Evolutionary conservation across 2,888 invertebrate genomes (phyloP).

Genomic region (Drosophila meridionalis): DNA sequence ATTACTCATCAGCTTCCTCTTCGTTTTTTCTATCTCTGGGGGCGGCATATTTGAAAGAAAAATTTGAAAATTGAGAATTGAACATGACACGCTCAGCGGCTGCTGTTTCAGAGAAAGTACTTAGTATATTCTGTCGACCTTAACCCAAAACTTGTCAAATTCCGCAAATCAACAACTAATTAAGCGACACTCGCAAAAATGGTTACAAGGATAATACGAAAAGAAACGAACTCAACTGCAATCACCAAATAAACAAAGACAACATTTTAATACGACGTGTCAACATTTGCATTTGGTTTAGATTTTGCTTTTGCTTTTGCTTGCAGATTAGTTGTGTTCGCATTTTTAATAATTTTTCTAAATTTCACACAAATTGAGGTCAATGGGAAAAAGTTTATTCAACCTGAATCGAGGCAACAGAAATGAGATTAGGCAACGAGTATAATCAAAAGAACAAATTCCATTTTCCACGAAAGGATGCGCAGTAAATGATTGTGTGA

Average conservation of each 20-base stretch:
- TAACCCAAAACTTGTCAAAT: constrained; percentile 49
- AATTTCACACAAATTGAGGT: constrained; percentile 63
- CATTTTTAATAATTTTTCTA: constrained; percentile 23
- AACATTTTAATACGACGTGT: not conserved
- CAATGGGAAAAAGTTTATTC: constrained; percentile 78
- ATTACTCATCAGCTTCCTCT: constrained; percentile 43
- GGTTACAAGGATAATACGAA: constrained; percentile 54
- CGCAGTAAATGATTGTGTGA: constrained; percentile 25
- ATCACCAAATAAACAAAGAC: constrained; percentile 8
- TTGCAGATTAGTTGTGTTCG: constrained; percentile 16
- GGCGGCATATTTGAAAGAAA: constrained; percentile 25
- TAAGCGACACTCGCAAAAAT: constrained; percentile 29
- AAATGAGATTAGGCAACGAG: constrained; percentile 36
- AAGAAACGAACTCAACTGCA: constrained; percentile 19
- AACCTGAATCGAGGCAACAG: constrained; percentile 49
- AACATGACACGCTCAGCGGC: constrained; percentile 29
- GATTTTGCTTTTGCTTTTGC: not conserved
- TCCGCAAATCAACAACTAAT: constrained; percentile 25
- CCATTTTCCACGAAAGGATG: constrained; percentile 32
- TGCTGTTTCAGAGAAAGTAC: constrained; percentile 1
- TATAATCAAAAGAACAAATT: constrained; percentile 2
- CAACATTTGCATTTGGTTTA: constrained; percentile 17
- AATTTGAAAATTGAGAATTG: constrained; percentile 39
- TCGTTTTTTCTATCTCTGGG: not conserved
- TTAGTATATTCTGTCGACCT: constrained; percentile 18